Evolutionary conservation across 2,113 vertebrate genomes (phyloP), one percentile per base, ranked within the genome.

Genomic region (Dipodomys merriami): DNA sequence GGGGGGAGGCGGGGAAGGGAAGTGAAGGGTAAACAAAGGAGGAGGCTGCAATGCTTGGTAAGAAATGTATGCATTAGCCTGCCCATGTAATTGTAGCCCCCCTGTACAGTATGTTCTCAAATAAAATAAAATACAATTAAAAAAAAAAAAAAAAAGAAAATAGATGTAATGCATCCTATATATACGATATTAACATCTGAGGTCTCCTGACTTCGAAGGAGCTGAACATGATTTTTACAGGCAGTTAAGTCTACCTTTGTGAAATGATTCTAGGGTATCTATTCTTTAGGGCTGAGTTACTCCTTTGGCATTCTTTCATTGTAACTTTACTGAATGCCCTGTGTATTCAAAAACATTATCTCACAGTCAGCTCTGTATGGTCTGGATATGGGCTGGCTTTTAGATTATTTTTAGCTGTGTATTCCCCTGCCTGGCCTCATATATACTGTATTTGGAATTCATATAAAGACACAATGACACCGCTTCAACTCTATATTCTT

Each of bases 201-300:
- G 91, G 92, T 87, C 74, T 89, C 9, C 67, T 81, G 29, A 72
- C 27, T 86, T 86, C 27, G 62, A 22, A 84, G 80, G 35, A 83
- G 30, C 27, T 81, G 13, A 25, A 87, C 85, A 53, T 49, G 49
- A 7, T 71, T 81, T 76, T 35, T 2, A 0, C 44, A 83, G 7
- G 25, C 12, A 71, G 27, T 91, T 73, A 93, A 88, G 12, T 64
- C 10, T 53, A 53, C 49, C 57, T 88, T 87, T 91, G 25, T 39
- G 81, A 72, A 74, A 53, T 77, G 1, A 1, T 2, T 74, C 20
- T 46, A 20, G 29, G 88, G 19, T 64, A 72, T 78, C 0, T 1
- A 90, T 68, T 86, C 2, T 80, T 30, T 35, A 46, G 29, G 19
- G 3, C 53, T 69, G 84, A 12, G 77, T 95, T 88, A 35, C 25